Evolutionary conservation across 2,888 invertebrate genomes (phyloP), one percentile per base, ranked within the genome.

Genomic region (Apamea monoglypha): DNA sequence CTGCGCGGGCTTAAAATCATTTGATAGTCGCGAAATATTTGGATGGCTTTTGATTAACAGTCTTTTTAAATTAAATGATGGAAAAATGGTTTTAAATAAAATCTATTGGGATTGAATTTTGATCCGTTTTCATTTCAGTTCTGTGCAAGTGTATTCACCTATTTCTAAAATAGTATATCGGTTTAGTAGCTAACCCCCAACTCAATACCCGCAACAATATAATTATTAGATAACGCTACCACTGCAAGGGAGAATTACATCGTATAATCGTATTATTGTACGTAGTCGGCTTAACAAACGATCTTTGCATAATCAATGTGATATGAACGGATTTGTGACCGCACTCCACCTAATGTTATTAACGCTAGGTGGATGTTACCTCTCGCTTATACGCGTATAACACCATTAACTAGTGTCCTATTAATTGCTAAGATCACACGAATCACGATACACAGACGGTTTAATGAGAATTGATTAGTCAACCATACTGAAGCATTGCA

Each of bases 321-420:
- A 61, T 70, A 36, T 44, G 50, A 70, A 44, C 61, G 67, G 53
- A 83, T 67, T 77, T 67, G 71, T 63, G 61, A 47, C n/a, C 47
- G 47, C 68, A 44, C 63, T 78, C 12, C 29, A 64, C 16, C n/a
- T 63, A n/a, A 40, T 53, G 36, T 29, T 40, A 56, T 63, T 68
- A 56, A 32, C 53, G 68, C 32, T 29, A 69, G 71, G 29, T 76
- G 53, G 67, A 56, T 47, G 71, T 61, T 40, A 6, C 21, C 61
- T 25, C 16, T 29, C 16, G 53, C 29, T 47, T 36, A 14, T 21
- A 59, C 40, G 12, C 21, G 10, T 36, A 53, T 44, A 32, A 75
- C 40, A 21, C 16, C 16, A 50, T 81, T 59, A 2, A 63, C 44
- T 44, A 71, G 18, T 32, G 25, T 3, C 25, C 40, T 44, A 40